Conservation (phyloP, 2,797 vertebrate species). For the Naso thynnoides region DNA sequence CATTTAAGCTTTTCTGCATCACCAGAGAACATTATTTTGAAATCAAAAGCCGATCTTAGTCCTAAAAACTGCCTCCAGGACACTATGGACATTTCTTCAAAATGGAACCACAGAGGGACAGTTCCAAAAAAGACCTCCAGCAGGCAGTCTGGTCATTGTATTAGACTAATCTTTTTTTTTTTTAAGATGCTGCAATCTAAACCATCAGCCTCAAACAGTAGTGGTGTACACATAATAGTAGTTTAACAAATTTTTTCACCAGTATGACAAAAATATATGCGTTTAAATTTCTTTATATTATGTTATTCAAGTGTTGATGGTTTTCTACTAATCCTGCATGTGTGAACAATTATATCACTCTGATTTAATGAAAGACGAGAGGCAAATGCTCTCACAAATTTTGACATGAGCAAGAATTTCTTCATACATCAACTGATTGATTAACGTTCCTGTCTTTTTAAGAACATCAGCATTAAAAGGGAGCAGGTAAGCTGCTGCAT, state of each 20-base stretch:
- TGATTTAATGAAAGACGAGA: neutral
- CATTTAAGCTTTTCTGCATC: no score
- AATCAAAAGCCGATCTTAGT: no score
- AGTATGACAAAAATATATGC: neutral
- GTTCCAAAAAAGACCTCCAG: no score
- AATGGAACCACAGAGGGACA: no score
- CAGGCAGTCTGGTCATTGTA: no score
- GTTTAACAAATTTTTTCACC: no score
- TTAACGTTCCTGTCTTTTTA: constrained; percentile 8
- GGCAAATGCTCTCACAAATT: neutral
- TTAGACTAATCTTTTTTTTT: no score
- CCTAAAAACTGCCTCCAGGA: no score
- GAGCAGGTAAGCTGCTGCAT: constrained; percentile 28
- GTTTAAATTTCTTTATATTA: neutral
- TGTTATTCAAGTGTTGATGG: neutral
- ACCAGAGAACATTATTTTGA: no score
- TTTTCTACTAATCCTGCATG: neutral
- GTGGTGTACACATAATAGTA: no score
- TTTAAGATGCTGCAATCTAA: neutral
- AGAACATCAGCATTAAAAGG: constrained; percentile 24
- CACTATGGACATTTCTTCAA: no score
- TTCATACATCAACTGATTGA: constrained; percentile 16
- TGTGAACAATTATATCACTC: neutral
- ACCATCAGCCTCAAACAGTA: no score
- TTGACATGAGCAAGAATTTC: neutral